These are phyloP conservation scores for Poeciliopsis paucimaculata DNA, from an alignment of 2,797 vertebrate species.

Conservation along the genomic window DNA sequence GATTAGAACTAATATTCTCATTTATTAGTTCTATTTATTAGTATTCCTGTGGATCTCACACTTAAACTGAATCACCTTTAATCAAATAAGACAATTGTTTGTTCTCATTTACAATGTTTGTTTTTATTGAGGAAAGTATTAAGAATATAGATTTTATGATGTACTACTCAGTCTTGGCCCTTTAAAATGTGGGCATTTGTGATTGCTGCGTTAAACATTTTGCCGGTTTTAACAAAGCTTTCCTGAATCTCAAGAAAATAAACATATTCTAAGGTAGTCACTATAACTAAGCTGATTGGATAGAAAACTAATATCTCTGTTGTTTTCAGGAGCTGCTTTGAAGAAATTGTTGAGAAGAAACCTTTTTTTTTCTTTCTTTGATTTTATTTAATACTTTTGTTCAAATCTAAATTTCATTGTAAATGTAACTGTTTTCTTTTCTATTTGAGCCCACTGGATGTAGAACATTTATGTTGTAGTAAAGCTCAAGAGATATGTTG, in stretches of 20 bases:
- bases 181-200: not conserved
- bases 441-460: not conserved
- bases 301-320: not conserved
- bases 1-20: not conserved
- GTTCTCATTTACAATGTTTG: not conserved
- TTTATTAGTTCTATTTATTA: not conserved
- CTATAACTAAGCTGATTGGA: not conserved
- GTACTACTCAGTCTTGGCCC: not conserved
- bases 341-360: not conserved
- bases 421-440: not conserved
- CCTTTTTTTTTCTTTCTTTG: not conserved
- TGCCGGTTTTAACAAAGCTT: not conserved
- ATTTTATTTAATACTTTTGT: not conserved
- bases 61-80: not conserved
- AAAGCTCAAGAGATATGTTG: not conserved
- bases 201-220: not conserved
- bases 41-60: not conserved
- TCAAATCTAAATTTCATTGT: not conserved
- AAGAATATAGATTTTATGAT: not conserved
- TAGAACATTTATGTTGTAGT: not conserved
- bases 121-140: not conserved
- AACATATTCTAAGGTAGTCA: not conserved
- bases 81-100: not conserved
- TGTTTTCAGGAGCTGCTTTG: not conserved
- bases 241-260: not conserved